Conservation (phyloP, 2,797 vertebrate species). For the Hyperoplus lanceolatus region DNA sequence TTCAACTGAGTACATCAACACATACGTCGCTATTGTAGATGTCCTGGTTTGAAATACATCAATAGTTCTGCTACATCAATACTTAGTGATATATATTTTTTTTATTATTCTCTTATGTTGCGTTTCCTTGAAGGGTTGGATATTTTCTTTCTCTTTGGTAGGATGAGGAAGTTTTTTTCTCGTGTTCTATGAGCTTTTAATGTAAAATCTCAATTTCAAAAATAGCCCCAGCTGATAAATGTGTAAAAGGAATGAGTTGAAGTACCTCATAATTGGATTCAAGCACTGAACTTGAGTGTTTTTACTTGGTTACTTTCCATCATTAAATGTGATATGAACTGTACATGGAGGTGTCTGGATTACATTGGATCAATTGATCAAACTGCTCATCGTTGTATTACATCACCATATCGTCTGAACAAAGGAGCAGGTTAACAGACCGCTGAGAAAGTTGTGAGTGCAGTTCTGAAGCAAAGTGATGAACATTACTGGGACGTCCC, state of each 20-base stretch:
- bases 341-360: background rate
- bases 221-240: background rate
- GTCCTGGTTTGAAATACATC: background rate
- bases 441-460: conserved; percentile 32
- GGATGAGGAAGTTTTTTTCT: too few species aligned
- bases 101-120: background rate
- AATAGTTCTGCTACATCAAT: background rate
- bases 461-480: conserved; percentile 30
- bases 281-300: background rate
- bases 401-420: background rate
- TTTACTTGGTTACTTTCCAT: background rate
- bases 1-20: too few species aligned
- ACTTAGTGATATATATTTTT: background rate
- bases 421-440: background rate
- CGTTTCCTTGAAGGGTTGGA: background rate
- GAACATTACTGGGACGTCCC: conserved; percentile 58
- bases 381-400: background rate
- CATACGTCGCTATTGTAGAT: too few species aligned
- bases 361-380: too few species aligned
- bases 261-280: background rate
- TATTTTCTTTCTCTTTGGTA: background rate
- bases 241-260: background rate
- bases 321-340: too few species aligned
- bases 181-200: background rate
- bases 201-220: background rate